These are phyloP conservation scores for Crotophaga sulcirostris DNA, from an alignment of 2,113 vertebrate genomes.

Conservation along the genomic window DNA sequence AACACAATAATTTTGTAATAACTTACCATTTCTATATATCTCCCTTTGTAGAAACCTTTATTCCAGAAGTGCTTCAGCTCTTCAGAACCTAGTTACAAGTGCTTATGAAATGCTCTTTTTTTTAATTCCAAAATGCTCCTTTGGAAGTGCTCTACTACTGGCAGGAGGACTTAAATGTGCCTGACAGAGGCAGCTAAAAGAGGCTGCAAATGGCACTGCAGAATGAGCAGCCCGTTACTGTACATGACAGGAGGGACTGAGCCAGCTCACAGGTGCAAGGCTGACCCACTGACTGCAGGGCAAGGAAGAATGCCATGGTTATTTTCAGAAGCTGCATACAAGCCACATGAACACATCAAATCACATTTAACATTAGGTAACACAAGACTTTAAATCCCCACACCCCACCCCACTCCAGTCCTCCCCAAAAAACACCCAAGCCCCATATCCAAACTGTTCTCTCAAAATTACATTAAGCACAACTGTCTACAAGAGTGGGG, in stretches of 20 bases:
- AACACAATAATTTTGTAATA: neutral
- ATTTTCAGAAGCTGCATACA: constrained; percentile 24
- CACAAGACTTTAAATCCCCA: neutral
- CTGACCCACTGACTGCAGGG: neutral
- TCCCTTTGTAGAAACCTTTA: neutral
- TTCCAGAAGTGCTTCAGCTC: neutral
- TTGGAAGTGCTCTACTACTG: neutral
- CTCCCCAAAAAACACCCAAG: neutral
- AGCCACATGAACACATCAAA: neutral
- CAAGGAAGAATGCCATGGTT: neutral
- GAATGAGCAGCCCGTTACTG: neutral
- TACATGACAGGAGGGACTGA: neutral
- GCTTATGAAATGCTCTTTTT: neutral
- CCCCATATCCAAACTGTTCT: neutral
- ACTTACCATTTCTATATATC: constrained; percentile 16
- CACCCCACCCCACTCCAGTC: no score
- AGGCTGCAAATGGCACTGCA: neutral
- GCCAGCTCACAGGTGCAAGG: constrained; percentile 31
- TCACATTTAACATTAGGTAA: neutral
- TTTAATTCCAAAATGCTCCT: neutral
- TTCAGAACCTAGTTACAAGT: neutral
- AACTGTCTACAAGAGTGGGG: neutral
- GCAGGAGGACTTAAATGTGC: neutral
- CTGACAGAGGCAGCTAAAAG: neutral
- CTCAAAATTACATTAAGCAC: neutral